Evolutionary conservation across 2,113 vertebrate genomes (phyloP).

Genomic region (Onychorhynchus coronatus): DNA sequence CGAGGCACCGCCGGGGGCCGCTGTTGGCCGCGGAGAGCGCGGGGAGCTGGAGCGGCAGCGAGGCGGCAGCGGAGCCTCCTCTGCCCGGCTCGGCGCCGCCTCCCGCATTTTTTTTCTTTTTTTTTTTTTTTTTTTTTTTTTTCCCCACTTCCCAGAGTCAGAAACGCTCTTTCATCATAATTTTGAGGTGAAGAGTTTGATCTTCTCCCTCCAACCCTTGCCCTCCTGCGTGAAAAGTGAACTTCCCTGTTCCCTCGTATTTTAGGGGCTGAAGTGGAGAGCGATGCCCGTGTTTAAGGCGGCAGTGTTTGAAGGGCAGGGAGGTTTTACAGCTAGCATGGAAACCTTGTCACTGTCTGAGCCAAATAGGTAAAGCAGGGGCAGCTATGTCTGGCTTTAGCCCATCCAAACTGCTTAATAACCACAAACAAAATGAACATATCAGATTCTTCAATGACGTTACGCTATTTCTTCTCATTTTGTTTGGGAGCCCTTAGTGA

Average conservation of each 20-base stretch:
- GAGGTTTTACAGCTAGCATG: background rate
- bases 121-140: too few species aligned
- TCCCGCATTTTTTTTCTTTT: background rate
- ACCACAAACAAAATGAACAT: background rate
- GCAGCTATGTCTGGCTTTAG: background rate
- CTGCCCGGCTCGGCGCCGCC: background rate
- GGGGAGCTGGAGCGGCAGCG: background rate
- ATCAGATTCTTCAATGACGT: background rate
- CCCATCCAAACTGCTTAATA: background rate
- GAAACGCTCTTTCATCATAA: background rate
- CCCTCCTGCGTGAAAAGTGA: background rate
- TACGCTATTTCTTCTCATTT: background rate
- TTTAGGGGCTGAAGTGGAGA: background rate
- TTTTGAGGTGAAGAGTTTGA: background rate
- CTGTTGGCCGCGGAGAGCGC: slow-evolving; percentile 2
- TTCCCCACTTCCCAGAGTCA: rapidly evolving
- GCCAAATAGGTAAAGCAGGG: background rate
- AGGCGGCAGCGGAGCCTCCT: background rate
- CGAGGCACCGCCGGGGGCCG: background rate
- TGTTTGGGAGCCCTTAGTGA: background rate
- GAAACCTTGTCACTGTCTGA: background rate
- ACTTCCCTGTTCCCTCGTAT: background rate
- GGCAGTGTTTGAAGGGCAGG: background rate
- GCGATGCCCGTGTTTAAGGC: background rate
- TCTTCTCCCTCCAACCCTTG: background rate